Conservation (phyloP, 2,888 invertebrate species). For the Microplitis deprimator region DNA sequence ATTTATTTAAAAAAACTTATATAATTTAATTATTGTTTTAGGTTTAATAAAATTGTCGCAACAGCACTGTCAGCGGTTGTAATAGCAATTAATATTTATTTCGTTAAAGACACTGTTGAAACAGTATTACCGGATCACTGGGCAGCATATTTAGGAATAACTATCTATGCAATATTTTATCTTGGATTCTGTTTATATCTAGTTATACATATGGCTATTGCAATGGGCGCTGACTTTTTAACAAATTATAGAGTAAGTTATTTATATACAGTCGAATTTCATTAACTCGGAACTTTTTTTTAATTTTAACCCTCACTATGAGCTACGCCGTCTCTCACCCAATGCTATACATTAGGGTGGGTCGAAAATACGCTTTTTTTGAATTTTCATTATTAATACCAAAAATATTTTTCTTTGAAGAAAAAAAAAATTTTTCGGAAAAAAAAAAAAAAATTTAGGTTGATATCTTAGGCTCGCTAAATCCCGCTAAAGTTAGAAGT, state of each 20-base stretch:
- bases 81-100: slow-evolving; percentile 85
- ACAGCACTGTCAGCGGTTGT: slow-evolving; percentile 79
- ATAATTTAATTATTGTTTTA: slow-evolving; percentile 69
- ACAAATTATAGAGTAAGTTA: slow-evolving; percentile 68
- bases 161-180: slow-evolving; percentile 78
- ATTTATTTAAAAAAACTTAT: not conserved
- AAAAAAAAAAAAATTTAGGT: too few species aligned
- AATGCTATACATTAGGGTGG: too few species aligned
- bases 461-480: too few species aligned
- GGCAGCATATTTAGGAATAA: slow-evolving; percentile 70
- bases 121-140: slow-evolving; percentile 71
- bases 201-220: slow-evolving; percentile 80
- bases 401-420: too few species aligned
- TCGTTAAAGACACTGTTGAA: slow-evolving; percentile 78
- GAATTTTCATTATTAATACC: too few species aligned
- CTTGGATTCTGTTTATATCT: slow-evolving; percentile 82
- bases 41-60: slow-evolving; percentile 80
- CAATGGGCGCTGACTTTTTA: slow-evolving; percentile 76
- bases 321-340: not conserved
- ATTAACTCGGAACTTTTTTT: too few species aligned
- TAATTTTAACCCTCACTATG: too few species aligned
- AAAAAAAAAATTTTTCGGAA: too few species aligned
- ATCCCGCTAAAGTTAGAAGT: too few species aligned
- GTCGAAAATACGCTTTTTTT: too few species aligned
- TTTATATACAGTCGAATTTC: not conserved